Percentiles rank a stretch among this genome's conserved stretches.
Conservation (phyloP, 2,113 vertebrate genomes). For the Tupaia tana region DNA sequence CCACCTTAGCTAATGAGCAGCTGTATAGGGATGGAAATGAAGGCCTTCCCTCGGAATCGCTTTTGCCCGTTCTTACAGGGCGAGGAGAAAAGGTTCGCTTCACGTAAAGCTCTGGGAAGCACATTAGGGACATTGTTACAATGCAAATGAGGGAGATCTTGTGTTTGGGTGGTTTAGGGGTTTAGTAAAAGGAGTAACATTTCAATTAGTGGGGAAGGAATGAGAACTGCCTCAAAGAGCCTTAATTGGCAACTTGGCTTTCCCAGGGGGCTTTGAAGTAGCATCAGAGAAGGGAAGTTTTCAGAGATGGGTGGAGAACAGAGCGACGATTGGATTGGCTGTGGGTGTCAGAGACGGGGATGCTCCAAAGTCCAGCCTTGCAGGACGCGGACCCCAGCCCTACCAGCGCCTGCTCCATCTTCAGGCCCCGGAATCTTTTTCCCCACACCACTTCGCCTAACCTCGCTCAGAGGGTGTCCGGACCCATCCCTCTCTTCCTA, state of each 20-base stretch:
- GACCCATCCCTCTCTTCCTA: not conserved
- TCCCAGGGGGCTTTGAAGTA: slow-evolving; percentile 84
- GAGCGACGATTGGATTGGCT: not conserved
- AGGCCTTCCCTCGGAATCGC: slow-evolving; percentile 81
- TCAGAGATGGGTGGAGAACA: slow-evolving; percentile 46
- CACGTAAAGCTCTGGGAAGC: slow-evolving; percentile 78
- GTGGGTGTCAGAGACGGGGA: not conserved
- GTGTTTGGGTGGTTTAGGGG: slow-evolving; percentile 83
- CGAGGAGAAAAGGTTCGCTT: slow-evolving; percentile 85
- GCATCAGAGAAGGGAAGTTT: slow-evolving; percentile 59
- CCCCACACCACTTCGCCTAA: not conserved
- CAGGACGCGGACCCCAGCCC: not conserved
- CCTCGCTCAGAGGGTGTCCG: not conserved
- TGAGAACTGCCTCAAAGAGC: slow-evolving; percentile 85
- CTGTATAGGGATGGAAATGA: slow-evolving; percentile 91
- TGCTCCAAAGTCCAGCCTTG: not conserved
- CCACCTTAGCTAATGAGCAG: slow-evolving; percentile 94
- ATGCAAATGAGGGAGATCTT: slow-evolving; percentile 84
- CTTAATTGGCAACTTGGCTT: slow-evolving; percentile 84
- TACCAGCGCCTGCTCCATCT: rapidly evolving
- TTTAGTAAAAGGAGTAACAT: slow-evolving; percentile 86
- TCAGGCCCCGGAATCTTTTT: not conserved
- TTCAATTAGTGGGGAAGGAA: slow-evolving; percentile 85
- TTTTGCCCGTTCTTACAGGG: slow-evolving; percentile 82
- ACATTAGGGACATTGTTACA: slow-evolving; percentile 84